Conservation (phyloP, 2,888 invertebrate species). For the Nomada ruficornis region DNA sequence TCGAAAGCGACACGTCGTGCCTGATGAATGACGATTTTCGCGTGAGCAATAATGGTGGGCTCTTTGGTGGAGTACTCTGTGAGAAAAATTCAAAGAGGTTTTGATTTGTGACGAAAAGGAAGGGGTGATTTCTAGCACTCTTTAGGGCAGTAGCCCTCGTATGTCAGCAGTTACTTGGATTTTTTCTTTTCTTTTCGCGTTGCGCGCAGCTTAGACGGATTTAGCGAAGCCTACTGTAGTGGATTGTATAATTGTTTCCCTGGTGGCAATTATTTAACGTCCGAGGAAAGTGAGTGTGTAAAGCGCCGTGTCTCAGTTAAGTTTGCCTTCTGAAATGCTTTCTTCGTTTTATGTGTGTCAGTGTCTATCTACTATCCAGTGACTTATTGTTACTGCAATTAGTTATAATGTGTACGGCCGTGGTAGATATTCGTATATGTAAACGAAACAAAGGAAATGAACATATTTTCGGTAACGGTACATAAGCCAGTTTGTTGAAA, state of each 20-base stretch:
- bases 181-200: neutral
- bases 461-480: no score
- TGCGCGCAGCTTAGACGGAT: neutral
- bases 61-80: neutral
- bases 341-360: no score
- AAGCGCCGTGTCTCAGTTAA: no score
- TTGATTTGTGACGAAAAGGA: neutral
- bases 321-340: no score
- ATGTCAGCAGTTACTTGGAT: neutral
- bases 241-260: slow-evolving; percentile 13
- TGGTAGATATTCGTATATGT: no score
- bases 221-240: neutral
- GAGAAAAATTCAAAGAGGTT: neutral
- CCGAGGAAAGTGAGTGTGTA: neutral
- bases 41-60: slow-evolving; percentile 13
- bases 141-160: neutral
- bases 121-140: neutral
- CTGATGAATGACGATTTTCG: slow-evolving; percentile 10
- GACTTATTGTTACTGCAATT: no score
- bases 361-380: no score
- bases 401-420: no score
- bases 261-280: slow-evolving; percentile 13
- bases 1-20: slow-evolving; percentile 1
- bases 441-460: no score
- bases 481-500: neutral